Evolutionary conservation across 2,797 vertebrate species (phyloP).

Genomic region (Neopelma chrysocephalum): DNA sequence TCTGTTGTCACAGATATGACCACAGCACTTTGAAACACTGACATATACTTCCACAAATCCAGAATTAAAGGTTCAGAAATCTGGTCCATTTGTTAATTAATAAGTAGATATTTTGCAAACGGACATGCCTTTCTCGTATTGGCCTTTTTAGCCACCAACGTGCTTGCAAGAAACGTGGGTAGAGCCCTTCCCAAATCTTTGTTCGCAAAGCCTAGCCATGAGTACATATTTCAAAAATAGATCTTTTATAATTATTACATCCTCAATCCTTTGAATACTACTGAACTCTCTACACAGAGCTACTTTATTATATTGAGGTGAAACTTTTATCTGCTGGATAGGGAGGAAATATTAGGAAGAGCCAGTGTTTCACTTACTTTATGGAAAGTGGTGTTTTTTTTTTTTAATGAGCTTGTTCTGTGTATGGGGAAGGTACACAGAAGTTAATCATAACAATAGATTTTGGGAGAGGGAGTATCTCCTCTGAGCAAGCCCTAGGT

Average conservation of each 20-base stretch:
- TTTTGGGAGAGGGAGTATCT: background rate
- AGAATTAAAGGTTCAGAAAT: background rate
- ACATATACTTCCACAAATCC: background rate
- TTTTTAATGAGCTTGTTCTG: background rate
- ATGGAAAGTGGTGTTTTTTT: background rate
- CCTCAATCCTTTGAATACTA: background rate
- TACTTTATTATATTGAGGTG: background rate
- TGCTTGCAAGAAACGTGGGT: too few species aligned
- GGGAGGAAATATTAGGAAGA: background rate
- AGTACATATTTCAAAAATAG: background rate
- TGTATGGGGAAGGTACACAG: fast-evolving
- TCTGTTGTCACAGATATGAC: background rate
- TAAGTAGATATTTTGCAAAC: background rate
- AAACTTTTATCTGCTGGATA: background rate
- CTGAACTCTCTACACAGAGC: background rate
- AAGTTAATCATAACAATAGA: background rate
- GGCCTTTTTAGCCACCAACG: too few species aligned
- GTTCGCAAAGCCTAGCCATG: too few species aligned
- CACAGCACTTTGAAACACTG: background rate
- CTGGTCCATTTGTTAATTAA: background rate
- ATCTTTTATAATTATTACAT: background rate
- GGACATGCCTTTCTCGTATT: too few species aligned
- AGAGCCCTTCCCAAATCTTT: too few species aligned
- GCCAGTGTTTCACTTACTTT: background rate
- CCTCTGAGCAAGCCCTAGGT: background rate